Percentiles rank a stretch among this genome's conserved stretches.
Conservation (phyloP, 2,888 invertebrate species). For the Chesias legatella region DNA sequence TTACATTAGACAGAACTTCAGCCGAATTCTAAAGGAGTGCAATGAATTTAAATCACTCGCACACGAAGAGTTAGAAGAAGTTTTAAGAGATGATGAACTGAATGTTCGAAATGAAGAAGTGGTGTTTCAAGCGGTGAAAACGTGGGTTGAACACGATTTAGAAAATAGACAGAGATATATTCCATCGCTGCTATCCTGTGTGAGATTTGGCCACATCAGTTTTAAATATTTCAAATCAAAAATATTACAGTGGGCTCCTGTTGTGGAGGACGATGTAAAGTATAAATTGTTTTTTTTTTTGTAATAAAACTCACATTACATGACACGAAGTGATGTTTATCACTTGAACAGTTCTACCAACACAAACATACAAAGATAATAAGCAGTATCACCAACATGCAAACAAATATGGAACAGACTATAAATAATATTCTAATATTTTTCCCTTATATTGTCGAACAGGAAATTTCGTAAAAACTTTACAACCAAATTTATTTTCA, state of each 20-base stretch:
- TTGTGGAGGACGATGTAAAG: constrained; percentile 71
- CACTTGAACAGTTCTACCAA: no score
- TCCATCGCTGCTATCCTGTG: constrained; percentile 81
- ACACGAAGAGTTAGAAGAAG: constrained; percentile 81
- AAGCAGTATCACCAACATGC: no score
- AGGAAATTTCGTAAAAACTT: background rate
- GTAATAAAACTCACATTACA: no score
- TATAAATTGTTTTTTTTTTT: no score
- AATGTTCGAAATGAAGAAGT: constrained; percentile 87
- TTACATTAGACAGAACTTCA: constrained; percentile 81
- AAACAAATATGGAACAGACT: no score
- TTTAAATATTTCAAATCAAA: constrained; percentile 79
- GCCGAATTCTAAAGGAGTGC: constrained; percentile 81
- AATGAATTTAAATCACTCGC: constrained; percentile 82
- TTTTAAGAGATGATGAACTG: constrained; percentile 85
- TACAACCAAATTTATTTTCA: constrained; percentile 36
- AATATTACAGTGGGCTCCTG: constrained; percentile 77
- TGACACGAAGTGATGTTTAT: no score
- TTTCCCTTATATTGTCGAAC: no score
- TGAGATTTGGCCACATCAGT: constrained; percentile 84
- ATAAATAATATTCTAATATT: background rate
- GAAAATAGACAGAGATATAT: constrained; percentile 77
- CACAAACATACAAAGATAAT: no score
- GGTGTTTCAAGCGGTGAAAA: constrained; percentile 86
- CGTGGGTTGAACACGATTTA: constrained; percentile 84